Conservation (phyloP, 92 coral and sea anemone genomes). For the Bergia sp. region DNA sequence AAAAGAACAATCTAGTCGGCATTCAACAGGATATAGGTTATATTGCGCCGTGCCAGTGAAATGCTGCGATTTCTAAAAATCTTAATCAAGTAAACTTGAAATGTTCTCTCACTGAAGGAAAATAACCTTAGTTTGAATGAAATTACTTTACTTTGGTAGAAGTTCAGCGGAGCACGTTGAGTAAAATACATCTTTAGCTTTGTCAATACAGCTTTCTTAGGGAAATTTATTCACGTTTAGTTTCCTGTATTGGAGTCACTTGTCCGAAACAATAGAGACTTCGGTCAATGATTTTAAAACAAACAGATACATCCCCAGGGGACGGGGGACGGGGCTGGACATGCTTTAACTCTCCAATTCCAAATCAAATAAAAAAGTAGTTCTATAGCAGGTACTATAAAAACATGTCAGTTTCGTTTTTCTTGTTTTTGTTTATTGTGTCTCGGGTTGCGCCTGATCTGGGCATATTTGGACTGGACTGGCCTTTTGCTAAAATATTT, state of each 20-base stretch:
- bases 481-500: not conserved
- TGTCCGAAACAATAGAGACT: constrained; percentile 17
- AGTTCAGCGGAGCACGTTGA: not conserved
- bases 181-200: constrained; percentile 4
- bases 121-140: not conserved
- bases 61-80: constrained; percentile 22
- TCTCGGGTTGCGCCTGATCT: constrained; percentile 8
- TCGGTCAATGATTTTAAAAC: constrained; percentile 12
- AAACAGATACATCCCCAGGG: constrained; percentile 26
- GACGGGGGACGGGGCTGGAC: constrained; percentile 5
- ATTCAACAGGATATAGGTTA: not conserved
- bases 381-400: not conserved
- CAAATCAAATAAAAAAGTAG: not conserved
- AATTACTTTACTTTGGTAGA: not conserved
- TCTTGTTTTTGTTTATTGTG: constrained; percentile 18
- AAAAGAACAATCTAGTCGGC: not conserved
- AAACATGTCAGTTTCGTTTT: constrained; percentile 9
- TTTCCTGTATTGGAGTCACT: constrained; percentile 33
- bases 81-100: not conserved
- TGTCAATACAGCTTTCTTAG: constrained; percentile 42
- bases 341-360: not conserved
- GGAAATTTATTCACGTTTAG: constrained; percentile 43
- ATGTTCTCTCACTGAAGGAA: not conserved
- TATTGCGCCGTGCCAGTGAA: constrained; percentile 22
- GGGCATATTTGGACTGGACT: constrained; percentile 29